Evolutionary conservation across 2,797 vertebrate species (phyloP).

Genomic region (Columba guinea): DNA sequence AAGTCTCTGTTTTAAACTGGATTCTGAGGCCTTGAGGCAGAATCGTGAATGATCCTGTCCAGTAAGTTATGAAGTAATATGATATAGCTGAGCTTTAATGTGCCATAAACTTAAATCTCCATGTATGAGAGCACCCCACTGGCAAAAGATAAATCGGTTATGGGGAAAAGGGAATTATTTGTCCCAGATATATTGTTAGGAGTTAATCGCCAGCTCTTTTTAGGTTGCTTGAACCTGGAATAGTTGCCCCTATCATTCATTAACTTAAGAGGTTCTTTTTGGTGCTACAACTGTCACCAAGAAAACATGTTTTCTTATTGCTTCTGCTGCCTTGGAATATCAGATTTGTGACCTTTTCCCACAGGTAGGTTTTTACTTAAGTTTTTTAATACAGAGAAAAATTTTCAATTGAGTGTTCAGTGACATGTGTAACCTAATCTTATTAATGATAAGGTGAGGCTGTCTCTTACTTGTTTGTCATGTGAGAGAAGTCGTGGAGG

Average conservation of each 20-base stretch:
- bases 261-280: not conserved
- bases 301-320: not conserved
- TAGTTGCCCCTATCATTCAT: not conserved
- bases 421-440: not conserved
- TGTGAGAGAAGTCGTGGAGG: not conserved
- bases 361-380: not conserved
- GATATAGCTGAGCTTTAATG: constrained; percentile 26
- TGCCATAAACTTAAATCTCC: constrained; percentile 17
- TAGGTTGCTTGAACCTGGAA: constrained; percentile 3
- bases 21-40: not conserved
- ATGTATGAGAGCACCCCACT: not conserved
- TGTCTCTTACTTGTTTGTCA: not conserved
- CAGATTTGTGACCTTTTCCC: not conserved
- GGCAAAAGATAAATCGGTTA: constrained; percentile 33
- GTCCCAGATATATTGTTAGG: not conserved
- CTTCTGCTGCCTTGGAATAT: not conserved
- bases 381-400: not conserved
- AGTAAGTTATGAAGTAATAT: not conserved
- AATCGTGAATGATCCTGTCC: constrained; percentile 2
- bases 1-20: not conserved
- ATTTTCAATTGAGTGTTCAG: not conserved
- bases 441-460: not conserved
- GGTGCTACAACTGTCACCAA: not conserved
- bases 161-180: not conserved
- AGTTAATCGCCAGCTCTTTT: not conserved